Percentiles rank a stretch among this genome's conserved stretches.
Evolutionary conservation across 2,113 vertebrate genomes (phyloP).

Genomic region (Taxidea taxus): DNA sequence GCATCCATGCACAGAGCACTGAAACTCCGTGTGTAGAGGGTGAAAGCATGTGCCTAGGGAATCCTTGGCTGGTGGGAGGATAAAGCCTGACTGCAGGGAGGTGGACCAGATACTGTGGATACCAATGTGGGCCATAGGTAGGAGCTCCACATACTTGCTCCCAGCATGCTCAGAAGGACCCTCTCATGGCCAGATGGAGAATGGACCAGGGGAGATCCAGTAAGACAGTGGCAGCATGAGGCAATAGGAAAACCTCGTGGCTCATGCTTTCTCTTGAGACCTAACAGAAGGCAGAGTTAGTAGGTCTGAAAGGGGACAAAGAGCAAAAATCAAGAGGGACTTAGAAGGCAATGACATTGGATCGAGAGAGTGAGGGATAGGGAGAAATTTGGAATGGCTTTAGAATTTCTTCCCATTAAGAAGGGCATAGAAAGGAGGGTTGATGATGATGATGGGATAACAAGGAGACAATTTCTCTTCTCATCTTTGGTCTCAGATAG

Average conservation of each 20-base stretch:
- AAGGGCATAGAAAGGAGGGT: not conserved
- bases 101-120: not conserved
- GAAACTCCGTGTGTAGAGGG: not conserved
- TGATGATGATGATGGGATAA: not conserved
- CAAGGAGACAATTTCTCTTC: not conserved
- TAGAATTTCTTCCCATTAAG: not conserved
- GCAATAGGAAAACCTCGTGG: not conserved
- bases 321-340: not conserved
- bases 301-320: not conserved
- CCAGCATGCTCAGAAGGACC: not conserved
- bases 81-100: not conserved
- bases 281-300: not conserved
- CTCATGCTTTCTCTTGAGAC: not conserved
- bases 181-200: not conserved
- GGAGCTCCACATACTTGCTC: rapidly evolving
- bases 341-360: not conserved
- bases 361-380: not conserved
- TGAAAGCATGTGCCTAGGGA: not conserved
- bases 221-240: not conserved
- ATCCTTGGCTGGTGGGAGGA: not conserved
- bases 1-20: not conserved
- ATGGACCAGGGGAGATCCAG: not conserved
- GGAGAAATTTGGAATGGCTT: not conserved
- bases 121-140: not conserved
- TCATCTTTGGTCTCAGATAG: not conserved